Evolutionary conservation across 1,140 invertebrate species (phyloP), one percentile per base, ranked within the genome.

Genomic region (Lepidurus couesii): DNA sequence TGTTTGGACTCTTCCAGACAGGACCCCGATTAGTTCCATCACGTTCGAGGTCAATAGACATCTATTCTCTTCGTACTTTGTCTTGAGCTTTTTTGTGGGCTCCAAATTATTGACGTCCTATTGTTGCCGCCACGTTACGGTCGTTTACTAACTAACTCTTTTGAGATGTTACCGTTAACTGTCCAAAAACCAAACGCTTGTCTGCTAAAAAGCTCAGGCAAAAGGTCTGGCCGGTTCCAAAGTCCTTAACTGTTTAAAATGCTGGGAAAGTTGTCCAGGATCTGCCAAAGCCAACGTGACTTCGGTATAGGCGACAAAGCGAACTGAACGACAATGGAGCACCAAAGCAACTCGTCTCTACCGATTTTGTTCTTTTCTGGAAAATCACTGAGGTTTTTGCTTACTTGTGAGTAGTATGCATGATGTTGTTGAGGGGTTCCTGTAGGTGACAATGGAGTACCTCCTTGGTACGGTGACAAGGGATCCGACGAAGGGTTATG

Each of bases 401-500:
- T 65, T 65, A 65, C 53, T 65, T 65, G 53, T 65, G 53, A 65
- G 53, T 65, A 65, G 53, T 65, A 65, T 65, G 53, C 74, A 75
- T 42, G 74, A 75, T 75, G 34, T 75, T 75, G 42, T n/a, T 43
- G 43, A 75, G 76, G 10, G 24, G 76, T 26, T 77, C 26, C 45
- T 77, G 76, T 24, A 53, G 76, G 16, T 65, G 76, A n/a, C 65
- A 42, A 65, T 77, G 74, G 74, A 42, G 74, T 42, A 16, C 34
- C 34, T 75, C 34, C 34, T 75, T 75, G 74, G 21, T 75, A 65
- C 13, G 76, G 76, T 16, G 76, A 77, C 26, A 53, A 77, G 8
- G 76, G 76, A 47, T 77, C 76, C 53, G 53, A 65, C 21, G 53
- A 65, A 65, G 53, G 53, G 53, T 65, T 65, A 16, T 65, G 53